phyloP scores from a whole-genome alignment of 1,140 invertebrate genomes.

The Goniozus legneri region DNA sequence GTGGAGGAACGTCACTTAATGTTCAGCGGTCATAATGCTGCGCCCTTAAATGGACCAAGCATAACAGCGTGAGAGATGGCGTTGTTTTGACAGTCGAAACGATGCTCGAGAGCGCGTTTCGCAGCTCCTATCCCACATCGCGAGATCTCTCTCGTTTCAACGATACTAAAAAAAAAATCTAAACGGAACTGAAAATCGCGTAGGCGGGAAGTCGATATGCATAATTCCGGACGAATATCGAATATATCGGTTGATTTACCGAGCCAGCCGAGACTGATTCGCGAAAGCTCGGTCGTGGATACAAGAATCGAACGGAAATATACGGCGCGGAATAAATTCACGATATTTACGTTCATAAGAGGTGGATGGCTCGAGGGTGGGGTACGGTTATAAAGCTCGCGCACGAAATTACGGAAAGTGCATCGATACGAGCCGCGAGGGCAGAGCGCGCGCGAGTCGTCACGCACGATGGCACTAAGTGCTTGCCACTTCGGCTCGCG shows the following conservation, averaged over 20 bases:
- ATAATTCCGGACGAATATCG: background rate
- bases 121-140: background rate
- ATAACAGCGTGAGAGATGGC: constrained; percentile 44
- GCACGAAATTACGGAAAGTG: background rate
- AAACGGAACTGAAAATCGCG: too few species aligned
- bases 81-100: constrained; percentile 48
- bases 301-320: background rate
- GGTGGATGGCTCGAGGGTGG: background rate
- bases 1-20: too few species aligned
- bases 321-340: background rate
- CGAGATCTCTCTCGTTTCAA: too few species aligned
- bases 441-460: background rate
- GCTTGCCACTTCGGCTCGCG: background rate
- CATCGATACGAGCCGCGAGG: background rate
- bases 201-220: background rate
- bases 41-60: constrained; percentile 42
- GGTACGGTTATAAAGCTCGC: background rate
- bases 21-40: too few species aligned
- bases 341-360: background rate
- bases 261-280: too few species aligned
- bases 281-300: too few species aligned
- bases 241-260: too few species aligned
- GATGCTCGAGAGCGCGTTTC: constrained; percentile 15
- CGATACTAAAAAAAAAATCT: too few species aligned
- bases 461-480: background rate